Evolutionary conservation across 2,797 vertebrate species (phyloP), one percentile per base, ranked within the genome.

Genomic region (Mycteria americana): DNA sequence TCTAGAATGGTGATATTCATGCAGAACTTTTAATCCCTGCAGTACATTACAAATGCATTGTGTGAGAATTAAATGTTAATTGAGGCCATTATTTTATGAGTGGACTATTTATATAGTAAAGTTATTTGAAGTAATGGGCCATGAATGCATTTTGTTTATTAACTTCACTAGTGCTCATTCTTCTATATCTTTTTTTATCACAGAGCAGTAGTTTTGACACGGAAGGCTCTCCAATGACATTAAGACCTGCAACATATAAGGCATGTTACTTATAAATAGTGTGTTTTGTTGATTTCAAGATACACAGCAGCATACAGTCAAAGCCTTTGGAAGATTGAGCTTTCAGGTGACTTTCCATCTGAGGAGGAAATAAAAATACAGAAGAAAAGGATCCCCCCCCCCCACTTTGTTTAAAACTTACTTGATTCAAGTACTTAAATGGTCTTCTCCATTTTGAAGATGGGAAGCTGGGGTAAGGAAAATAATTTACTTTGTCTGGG

Each of bases 71-170:
- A 92, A 89, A 88, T 89, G 91, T 95, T 97, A 96, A 97, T 96
- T 94, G 94, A 89, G 76, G 85, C 91, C 89, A 89, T 96, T 96
- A 89, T 93, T 94, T 96, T 89, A 92, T 92, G 89, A 94, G 91
- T 76, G 82, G 84, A 85, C 92, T 96, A 93, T 95, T 97, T 96
- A 95, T 96, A 88, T 69, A 85, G 75, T 81, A 67, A 97, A 97
- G 92, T 97, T 97, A 96, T 93, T 92, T 89, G 96, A 95, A 93
- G 87, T 92, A 97, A 97, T 97, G 87, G 85, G 33, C 92, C 93
- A 75, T 92, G 85, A 96, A 96, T 93, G 59, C 92, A 53, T 97
- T 97, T 97, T 97, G 94, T 97, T 97, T 97, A 95, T 97, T 92
- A 96, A 81, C 89, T 93, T 89, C 50, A 57, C 41, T 45, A 63